Percentiles rank a stretch among this genome's conserved stretches.
phyloP scores from a whole-genome alignment of 2,888 invertebrate genomes.

The Drosophila paucipuncta region DNA sequence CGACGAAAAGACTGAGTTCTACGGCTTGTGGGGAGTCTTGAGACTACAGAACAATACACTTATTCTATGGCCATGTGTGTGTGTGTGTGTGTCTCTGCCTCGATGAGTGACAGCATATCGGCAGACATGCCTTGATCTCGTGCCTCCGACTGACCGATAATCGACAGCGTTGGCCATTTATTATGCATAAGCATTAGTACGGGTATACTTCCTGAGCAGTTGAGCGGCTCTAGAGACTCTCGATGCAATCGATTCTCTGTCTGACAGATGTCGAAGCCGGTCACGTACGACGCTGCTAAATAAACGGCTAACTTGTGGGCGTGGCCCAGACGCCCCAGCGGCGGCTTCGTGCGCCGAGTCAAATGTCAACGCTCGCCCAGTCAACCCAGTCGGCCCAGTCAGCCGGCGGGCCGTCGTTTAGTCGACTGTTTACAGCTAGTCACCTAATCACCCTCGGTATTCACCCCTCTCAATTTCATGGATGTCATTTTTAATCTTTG shows the following conservation, averaged over 20 bases:
- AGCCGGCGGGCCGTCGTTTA: slow-evolving; percentile 8
- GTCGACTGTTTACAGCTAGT: not conserved
- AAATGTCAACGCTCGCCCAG: slow-evolving; percentile 74
- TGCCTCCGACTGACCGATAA: slow-evolving; percentile 70
- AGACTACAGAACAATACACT: slow-evolving; percentile 25
- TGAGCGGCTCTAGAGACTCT: not conserved
- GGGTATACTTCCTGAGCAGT: slow-evolving; percentile 35
- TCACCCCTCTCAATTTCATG: slow-evolving; percentile 22
- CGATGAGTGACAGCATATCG: slow-evolving; percentile 56
- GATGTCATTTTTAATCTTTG: slow-evolving; percentile 27
- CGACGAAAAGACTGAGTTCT: slow-evolving; percentile 9
- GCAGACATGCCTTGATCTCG: slow-evolving; percentile 69
- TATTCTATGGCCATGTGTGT: not conserved
- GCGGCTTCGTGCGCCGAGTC: slow-evolving; percentile 52
- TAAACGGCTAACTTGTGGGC: slow-evolving; percentile 45
- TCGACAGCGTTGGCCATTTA: slow-evolving; percentile 42
- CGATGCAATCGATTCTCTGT: slow-evolving; percentile 34
- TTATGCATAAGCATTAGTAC: slow-evolving; percentile 44
- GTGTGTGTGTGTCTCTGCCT: not conserved
- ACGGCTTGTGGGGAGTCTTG: slow-evolving; percentile 9
- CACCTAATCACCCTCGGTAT: not conserved
- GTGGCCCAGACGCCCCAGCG: slow-evolving; percentile 40
- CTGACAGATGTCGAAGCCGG: slow-evolving; percentile 42
- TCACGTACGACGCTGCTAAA: slow-evolving; percentile 45
- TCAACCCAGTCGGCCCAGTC: slow-evolving; percentile 52